These are phyloP conservation scores for Nomada fucata DNA, from an alignment of 2,888 invertebrate species.

Conservation along the genomic window DNA sequence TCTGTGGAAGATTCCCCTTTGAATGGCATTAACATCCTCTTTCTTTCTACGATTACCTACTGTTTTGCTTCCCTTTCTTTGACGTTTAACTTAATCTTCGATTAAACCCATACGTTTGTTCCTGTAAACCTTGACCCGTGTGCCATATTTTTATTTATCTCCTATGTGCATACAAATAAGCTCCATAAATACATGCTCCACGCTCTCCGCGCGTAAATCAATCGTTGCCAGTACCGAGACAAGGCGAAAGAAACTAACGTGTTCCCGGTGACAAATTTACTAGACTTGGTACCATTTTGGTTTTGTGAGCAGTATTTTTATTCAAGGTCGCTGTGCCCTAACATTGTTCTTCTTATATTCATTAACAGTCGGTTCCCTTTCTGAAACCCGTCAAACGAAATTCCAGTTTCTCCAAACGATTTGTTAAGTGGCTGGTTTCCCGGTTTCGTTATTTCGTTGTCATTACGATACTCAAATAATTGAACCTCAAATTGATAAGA, in stretches of 20 bases:
- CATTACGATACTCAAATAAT: no score
- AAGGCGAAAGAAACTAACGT: constrained; percentile 55
- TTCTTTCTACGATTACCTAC: constrained; percentile 20
- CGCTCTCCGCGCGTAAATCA: constrained; percentile 68
- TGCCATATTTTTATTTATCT: constrained; percentile 73
- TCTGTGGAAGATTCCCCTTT: background rate
- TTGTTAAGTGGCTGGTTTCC: background rate
- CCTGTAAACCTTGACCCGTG: constrained; percentile 68
- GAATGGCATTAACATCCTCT: background rate
- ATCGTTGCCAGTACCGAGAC: constrained; percentile 61
- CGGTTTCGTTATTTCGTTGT: background rate
- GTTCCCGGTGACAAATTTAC: constrained; percentile 67
- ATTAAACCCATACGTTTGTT: constrained; percentile 31
- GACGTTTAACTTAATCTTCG: background rate
- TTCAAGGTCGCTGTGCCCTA: constrained; percentile 42
- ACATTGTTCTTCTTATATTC: background rate
- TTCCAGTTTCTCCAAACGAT: background rate
- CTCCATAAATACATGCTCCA: constrained; percentile 68
- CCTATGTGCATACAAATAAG: constrained; percentile 70
- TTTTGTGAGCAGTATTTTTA: constrained; percentile 48
- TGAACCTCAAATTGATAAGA: no score
- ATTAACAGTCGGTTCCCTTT: background rate
- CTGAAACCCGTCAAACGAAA: background rate
- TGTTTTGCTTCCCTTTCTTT: constrained; percentile 8
- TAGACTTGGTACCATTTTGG: constrained; percentile 38